Evolutionary conservation across 2,797 vertebrate species (phyloP).

Genomic region (Lacerta agilis): DNA sequence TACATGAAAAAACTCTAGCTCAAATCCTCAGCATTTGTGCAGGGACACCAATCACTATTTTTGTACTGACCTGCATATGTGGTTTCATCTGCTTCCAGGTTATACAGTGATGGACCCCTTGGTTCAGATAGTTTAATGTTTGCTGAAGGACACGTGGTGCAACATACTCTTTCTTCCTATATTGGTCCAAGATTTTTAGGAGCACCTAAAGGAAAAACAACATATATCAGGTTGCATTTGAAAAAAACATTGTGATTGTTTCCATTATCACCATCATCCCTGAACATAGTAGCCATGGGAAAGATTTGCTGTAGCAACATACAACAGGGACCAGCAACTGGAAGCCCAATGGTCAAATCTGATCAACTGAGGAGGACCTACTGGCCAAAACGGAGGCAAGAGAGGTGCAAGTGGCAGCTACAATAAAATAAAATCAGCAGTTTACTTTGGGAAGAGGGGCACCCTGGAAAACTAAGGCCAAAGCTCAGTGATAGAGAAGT

Average conservation of each 20-base stretch:
- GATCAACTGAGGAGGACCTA: not conserved
- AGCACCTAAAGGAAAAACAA: slow-evolving; percentile 81
- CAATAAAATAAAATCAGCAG: not conserved
- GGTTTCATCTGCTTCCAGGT: slow-evolving; percentile 98
- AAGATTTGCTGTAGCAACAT: not conserved
- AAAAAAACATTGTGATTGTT: not conserved
- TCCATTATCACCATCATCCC: not conserved
- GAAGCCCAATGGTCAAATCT: not conserved
- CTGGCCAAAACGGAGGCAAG: not conserved
- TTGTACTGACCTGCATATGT: slow-evolving; percentile 88
- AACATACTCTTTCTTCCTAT: slow-evolving; percentile 92
- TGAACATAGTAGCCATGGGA: not conserved
- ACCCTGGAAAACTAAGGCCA: not conserved
- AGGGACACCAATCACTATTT: not conserved
- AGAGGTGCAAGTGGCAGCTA: too few species aligned
- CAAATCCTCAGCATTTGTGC: not conserved
- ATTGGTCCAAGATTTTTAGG: slow-evolving; percentile 93
- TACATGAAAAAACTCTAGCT: not conserved
- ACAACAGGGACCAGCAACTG: not conserved
- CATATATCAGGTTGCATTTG: too few species aligned
- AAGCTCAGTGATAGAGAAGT: too few species aligned
- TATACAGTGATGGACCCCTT: slow-evolving; percentile 88
- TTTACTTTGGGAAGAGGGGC: not conserved
- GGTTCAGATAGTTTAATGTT: slow-evolving; percentile 91
- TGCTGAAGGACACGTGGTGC: slow-evolving; percentile 95